Percentiles rank a stretch among this genome's conserved stretches.
phyloP scores from a whole-genome alignment of 1,140 invertebrate species.

The Augochlora pura region DNA sequence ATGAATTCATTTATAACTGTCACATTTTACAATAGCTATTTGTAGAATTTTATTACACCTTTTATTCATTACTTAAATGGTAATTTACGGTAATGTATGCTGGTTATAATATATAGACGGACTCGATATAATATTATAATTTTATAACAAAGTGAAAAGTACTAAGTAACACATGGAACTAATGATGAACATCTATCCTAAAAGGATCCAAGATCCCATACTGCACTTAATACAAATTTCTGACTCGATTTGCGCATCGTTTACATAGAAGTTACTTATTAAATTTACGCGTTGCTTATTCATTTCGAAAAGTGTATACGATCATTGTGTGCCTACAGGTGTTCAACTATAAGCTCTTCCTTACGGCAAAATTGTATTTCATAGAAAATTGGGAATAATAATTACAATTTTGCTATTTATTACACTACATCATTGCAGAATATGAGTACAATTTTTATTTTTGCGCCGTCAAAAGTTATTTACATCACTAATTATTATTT shows the following conservation, averaged over 20 bases:
- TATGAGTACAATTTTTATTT: background rate
- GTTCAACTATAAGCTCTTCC: background rate
- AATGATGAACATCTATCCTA: constrained; percentile 23
- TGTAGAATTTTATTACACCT: constrained; percentile 52
- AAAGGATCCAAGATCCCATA: background rate
- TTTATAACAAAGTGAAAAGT: constrained; percentile 38
- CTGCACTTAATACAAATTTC: constrained; percentile 2
- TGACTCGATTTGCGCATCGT: background rate
- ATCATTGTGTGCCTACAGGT: constrained; percentile 3
- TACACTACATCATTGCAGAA: background rate
- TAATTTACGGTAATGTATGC: constrained; percentile 67
- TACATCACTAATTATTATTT: constrained; percentile 4
- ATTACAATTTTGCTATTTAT: constrained; percentile 21
- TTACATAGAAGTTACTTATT: background rate
- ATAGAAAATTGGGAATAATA: constrained; percentile 7
- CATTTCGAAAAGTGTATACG: constrained; percentile 4
- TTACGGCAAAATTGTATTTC: constrained; percentile 2
- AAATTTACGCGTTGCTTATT: background rate
- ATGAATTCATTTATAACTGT: constrained; percentile 31
- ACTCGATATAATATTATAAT: constrained; percentile 48
- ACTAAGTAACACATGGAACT: constrained; percentile 41
- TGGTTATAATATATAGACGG: constrained; percentile 63
- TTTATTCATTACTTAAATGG: constrained; percentile 64
- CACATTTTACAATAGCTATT: constrained; percentile 36
- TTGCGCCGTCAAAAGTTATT: constrained; percentile 7